These are phyloP conservation scores for Felis catus DNA, from an alignment of 2,113 vertebrate species.

Conservation along the genomic window F.catus_Fca126_mat1.0 CM031413.1:141424501-141425000, in stretches of 20 bases:
- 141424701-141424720: constrained; percentile 35
- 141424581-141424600: neutral
- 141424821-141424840: neutral
- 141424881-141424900: neutral
- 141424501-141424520: constrained; percentile 11
- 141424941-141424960: neutral
- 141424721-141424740: constrained; percentile 4
- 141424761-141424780: neutral
- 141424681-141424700: neutral
- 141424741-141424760: neutral
- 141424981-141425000: neutral
- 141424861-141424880: neutral
- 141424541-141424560: constrained; percentile 66
- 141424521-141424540: constrained; percentile 46
- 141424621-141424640: constrained; percentile 30
- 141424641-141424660: constrained; percentile 10
- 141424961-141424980: neutral
- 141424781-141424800: neutral
- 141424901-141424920: neutral
- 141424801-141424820: neutral
- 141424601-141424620: neutral
- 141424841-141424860: neutral
- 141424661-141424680: constrained; percentile 55
- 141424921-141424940: neutral
- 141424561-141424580: constrained; percentile 45